Evolutionary conservation across 23 tunicate genomes (phyloP).

Genomic region (Phallusia fumigata): DNA sequence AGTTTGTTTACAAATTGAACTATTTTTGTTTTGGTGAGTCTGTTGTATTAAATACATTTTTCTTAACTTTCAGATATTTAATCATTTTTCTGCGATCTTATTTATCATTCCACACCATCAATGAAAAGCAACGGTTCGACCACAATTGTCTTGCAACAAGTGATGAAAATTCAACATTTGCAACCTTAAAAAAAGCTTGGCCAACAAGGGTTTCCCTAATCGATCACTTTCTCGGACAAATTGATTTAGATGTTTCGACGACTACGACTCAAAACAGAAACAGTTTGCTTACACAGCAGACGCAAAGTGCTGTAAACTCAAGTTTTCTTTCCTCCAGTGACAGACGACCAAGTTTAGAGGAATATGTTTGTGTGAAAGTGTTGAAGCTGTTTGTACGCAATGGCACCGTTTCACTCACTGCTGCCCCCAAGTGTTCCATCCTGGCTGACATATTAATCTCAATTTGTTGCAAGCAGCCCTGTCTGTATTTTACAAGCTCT

Average conservation of each 20-base stretch:
- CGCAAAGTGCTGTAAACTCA: background rate
- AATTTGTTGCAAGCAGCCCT: background rate
- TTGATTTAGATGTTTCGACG: background rate
- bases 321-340: background rate
- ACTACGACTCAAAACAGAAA: background rate
- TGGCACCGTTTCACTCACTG: background rate
- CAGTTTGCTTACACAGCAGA: background rate
- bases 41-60: too few relatives aligned
- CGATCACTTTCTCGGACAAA: background rate
- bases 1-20: too few relatives aligned
- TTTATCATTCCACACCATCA: background rate
- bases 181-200: background rate
- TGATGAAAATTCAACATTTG: background rate
- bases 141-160: background rate
- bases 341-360: background rate
- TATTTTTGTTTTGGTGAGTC: too few relatives aligned
- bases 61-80: background rate
- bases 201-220: background rate
- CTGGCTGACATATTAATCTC: background rate
- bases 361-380: background rate
- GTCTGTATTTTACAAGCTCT: background rate
- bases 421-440: background rate
- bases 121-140: background rate
- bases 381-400: background rate
- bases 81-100: background rate